Evolutionary conservation across 92 coral and sea anemone species (phyloP).

Genomic region (Metridium senile): DNA sequence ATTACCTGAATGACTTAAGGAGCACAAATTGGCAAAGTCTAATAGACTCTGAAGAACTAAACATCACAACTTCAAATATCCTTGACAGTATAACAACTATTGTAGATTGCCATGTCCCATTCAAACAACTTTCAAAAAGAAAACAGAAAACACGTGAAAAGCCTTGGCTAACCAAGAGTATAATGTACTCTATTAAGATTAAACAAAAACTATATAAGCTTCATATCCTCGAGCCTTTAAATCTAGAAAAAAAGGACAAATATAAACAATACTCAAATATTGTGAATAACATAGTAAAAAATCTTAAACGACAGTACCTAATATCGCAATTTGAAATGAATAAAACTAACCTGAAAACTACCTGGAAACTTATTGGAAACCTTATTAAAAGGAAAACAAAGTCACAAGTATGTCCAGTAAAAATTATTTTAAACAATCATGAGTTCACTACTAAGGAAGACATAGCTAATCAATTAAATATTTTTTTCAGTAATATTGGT

Average conservation of each 20-base stretch:
- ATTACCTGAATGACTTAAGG: slow-evolving; percentile 8
- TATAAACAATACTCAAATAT: slow-evolving; percentile 2
- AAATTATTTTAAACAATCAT: slow-evolving; percentile 32
- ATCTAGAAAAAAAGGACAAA: background rate
- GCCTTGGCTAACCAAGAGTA: slow-evolving; percentile 30
- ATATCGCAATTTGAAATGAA: slow-evolving; percentile 37
- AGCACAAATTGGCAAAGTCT: slow-evolving; percentile 11
- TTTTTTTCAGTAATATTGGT: slow-evolving; percentile 52
- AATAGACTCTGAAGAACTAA: slow-evolving; percentile 20
- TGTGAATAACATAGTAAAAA: background rate
- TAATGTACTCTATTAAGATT: slow-evolving; percentile 11
- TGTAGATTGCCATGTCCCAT: slow-evolving; percentile 29
- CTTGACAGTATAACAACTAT: slow-evolving; percentile 14
- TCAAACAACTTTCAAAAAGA: slow-evolving; percentile 1
- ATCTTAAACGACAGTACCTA: background rate
- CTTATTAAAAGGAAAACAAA: slow-evolving; percentile 60
- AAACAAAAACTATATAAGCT: slow-evolving; percentile 14
- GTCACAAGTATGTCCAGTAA: slow-evolving; percentile 43
- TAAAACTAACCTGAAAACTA: slow-evolving; percentile 48
- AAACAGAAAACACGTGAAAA: slow-evolving; percentile 11
- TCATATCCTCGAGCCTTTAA: background rate
- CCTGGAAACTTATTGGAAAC: slow-evolving; percentile 61
- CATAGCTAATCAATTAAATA: slow-evolving; percentile 59
- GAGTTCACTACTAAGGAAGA: slow-evolving; percentile 38
- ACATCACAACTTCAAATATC: slow-evolving; percentile 26